Conservation (phyloP, 2,113 vertebrate genomes). For the Pelodiscus sinensis region DNA sequence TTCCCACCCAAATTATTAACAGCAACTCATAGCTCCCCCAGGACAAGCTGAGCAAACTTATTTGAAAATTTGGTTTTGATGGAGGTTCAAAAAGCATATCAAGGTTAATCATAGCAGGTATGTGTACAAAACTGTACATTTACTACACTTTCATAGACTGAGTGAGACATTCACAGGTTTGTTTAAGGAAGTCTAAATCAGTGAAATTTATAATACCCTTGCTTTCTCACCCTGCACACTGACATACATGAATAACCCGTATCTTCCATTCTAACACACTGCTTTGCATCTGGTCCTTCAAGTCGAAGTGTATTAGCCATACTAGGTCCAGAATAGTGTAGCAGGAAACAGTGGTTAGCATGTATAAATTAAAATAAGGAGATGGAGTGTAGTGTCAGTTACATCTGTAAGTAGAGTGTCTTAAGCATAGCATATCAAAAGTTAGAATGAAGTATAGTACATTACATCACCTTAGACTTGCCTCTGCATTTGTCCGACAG, state of each 20-base stretch:
- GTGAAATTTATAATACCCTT: not conserved
- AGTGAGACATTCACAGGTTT: not conserved
- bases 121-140: rapidly evolving
- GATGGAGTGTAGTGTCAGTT: rapidly evolving
- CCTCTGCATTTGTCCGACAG: not conserved
- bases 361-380: not conserved
- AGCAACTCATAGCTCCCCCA: not conserved
- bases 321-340: not conserved
- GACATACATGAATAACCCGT: not conserved
- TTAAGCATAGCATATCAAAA: not conserved
- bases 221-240: not conserved
- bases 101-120: not conserved
- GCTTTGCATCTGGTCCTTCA: not conserved
- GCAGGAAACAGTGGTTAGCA: rapidly evolving
- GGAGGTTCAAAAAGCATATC: not conserved
- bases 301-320: not conserved
- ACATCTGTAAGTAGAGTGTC: not conserved
- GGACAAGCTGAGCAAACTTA: not conserved
- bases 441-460: not conserved
- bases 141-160: rapidly evolving
- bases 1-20: not conserved
- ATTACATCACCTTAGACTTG: not conserved
- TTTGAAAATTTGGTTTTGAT: not conserved
- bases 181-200: not conserved
- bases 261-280: not conserved